phyloP scores from a whole-genome alignment of 2,888 invertebrate species.

The Lampropteryx suffumata region DNA sequence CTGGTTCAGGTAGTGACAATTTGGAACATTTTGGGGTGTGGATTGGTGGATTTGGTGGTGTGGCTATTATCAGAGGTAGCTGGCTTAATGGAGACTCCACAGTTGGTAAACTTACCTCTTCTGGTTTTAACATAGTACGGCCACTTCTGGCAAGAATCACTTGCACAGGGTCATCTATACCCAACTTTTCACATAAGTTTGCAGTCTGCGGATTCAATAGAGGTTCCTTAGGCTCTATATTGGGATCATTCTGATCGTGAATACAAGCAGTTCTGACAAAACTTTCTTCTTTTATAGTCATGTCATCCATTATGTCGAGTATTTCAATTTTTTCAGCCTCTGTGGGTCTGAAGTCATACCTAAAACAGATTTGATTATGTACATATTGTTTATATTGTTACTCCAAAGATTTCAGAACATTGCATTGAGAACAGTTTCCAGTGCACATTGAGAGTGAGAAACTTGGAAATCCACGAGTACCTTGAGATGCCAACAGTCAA shows the following conservation, averaged over 20 bases:
- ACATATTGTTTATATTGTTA: too few relatives aligned
- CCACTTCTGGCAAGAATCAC: constrained; percentile 82
- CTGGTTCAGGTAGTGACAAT: constrained; percentile 64
- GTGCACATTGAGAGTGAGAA: too few relatives aligned
- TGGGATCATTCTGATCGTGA: constrained; percentile 72
- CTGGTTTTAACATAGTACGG: constrained; percentile 58
- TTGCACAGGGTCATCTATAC: constrained; percentile 91
- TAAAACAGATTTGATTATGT: constrained; percentile 53
- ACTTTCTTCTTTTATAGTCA: constrained; percentile 87
- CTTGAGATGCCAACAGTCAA: too few relatives aligned
- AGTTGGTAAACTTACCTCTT: background rate
- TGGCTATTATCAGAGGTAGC: constrained; percentile 32
- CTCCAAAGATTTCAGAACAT: too few relatives aligned
- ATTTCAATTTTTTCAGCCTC: constrained; percentile 87
- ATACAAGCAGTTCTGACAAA: constrained; percentile 90
- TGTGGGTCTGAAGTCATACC: constrained; percentile 89
- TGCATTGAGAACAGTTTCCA: too few relatives aligned
- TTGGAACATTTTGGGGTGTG: constrained; percentile 50
- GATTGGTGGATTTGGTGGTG: constrained; percentile 38
- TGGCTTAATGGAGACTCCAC: constrained; percentile 5
- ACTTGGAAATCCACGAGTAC: too few relatives aligned
- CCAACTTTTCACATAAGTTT: constrained; percentile 85
- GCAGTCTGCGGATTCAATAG: constrained; percentile 87
- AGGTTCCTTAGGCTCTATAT: constrained; percentile 70
- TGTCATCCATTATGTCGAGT: constrained; percentile 83